Percentiles rank a stretch among this genome's conserved stretches.
These are phyloP conservation scores for Poecilia velifera DNA, from an alignment of 2,797 vertebrate species.

Conservation along the genomic window DNA sequence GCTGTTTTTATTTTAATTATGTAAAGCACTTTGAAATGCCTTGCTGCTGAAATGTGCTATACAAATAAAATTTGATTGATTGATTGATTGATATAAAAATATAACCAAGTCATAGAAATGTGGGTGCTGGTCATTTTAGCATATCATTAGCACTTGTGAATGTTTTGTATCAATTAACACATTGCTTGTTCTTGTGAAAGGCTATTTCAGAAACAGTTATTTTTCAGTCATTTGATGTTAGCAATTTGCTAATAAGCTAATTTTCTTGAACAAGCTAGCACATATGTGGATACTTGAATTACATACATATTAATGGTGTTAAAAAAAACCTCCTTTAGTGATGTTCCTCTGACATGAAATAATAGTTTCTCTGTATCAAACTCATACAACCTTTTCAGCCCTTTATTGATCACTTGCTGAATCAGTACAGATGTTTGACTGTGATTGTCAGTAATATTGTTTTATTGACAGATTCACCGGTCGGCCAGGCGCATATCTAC, in stretches of 20 bases:
- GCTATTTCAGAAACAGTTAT: neutral
- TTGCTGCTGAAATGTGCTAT: too few species aligned
- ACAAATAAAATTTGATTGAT: too few species aligned
- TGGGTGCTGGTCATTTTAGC: neutral
- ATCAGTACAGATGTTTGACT: neutral
- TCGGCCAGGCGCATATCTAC: constrained; percentile 92
- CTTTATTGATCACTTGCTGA: neutral
- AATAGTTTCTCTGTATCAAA: neutral
- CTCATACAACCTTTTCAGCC: neutral
- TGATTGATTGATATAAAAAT: neutral
- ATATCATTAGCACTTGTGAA: neutral
- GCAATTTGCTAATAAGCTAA: neutral
- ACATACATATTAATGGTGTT: neutral
- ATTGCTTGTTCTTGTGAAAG: neutral
- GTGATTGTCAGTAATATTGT: neutral
- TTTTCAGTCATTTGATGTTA: neutral
- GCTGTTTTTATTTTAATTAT: too few species aligned
- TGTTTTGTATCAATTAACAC: neutral
- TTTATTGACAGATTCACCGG: constrained; percentile 87
- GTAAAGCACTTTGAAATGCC: too few species aligned
- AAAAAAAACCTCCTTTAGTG: neutral
- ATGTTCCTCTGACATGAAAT: neutral
- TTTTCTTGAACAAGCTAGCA: neutral
- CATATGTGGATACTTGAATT: neutral
- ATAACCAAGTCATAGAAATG: neutral